phyloP scores from a whole-genome alignment of 2,113 vertebrate genomes.

The Hepsetus odoe region DNA sequence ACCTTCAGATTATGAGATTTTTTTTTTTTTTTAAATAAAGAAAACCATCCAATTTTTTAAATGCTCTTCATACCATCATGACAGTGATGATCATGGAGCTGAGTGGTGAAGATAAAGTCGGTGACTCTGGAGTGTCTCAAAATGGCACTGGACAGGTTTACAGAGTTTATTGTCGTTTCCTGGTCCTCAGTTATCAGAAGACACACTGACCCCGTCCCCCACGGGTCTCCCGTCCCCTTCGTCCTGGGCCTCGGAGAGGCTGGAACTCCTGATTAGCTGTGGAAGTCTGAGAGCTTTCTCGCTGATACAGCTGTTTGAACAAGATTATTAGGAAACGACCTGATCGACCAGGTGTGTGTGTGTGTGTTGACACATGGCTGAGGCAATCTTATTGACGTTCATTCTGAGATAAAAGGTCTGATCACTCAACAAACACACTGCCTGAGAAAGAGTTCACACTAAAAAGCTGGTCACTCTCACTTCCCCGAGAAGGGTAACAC shows the following conservation, averaged over 20 bases:
- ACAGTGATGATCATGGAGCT: no score
- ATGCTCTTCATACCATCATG: no score
- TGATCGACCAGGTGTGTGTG: neutral
- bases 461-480: neutral
- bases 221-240: conserved; percentile 4
- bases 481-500: neutral
- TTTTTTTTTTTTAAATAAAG: no score
- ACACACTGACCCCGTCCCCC: neutral
- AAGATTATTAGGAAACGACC: neutral
- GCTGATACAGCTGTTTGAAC: conserved; percentile 19
- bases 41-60: no score
- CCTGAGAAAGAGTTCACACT: neutral
- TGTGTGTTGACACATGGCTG: neutral
- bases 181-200: conserved; percentile 13
- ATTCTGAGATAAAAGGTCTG: neutral
- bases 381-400: neutral
- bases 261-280: conserved; percentile 9
- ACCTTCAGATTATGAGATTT: no score
- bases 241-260: conserved; percentile 15
- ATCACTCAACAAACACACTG: neutral
- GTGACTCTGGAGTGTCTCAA: no score
- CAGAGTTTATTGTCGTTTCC: conserved; percentile 33
- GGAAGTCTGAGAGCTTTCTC: neutral
- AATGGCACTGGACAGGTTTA: conserved; percentile 14
- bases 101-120: no score